phyloP scores from a whole-genome alignment of 2,888 invertebrate genomes.

The Scrobipalpa atriplicella region DNA sequence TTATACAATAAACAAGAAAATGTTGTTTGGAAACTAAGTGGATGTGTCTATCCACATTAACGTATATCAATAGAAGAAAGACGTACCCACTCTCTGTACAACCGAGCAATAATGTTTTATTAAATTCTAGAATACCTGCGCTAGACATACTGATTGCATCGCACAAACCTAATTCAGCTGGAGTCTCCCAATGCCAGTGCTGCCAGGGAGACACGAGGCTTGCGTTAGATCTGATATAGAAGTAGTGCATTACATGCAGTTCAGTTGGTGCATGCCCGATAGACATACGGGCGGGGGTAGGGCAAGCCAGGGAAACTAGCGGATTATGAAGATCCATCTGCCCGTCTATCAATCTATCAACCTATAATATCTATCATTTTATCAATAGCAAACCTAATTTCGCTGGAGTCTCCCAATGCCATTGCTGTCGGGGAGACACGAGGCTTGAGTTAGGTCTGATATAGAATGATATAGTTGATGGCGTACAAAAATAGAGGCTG shows the following conservation, averaged over 20 bases:
- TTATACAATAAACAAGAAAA: too few relatives aligned
- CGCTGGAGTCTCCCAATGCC: slow-evolving; percentile 2
- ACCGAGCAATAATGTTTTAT: not conserved
- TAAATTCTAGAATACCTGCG: slow-evolving; percentile 1
- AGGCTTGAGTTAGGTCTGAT: slow-evolving; percentile 8
- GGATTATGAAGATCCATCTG: not conserved
- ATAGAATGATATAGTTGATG: too few relatives aligned
- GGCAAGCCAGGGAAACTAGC: not conserved
- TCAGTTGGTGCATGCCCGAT: slow-evolving; percentile 20
- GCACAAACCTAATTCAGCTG: slow-evolving; percentile 18
- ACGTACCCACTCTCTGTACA: too few relatives aligned
- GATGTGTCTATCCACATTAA: too few relatives aligned
- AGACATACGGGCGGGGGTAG: slow-evolving; percentile 2
- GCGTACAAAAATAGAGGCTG: too few relatives aligned
- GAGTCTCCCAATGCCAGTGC: not conserved
- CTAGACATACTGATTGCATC: slow-evolving; percentile 17
- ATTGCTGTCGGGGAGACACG: not conserved
- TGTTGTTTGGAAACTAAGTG: too few relatives aligned
- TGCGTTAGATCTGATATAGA: slow-evolving; percentile 10
- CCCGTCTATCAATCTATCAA: too few relatives aligned
- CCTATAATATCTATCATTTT: too few relatives aligned
- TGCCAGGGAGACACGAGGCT: slow-evolving; percentile 4
- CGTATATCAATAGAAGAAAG: too few relatives aligned
- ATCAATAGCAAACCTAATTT: slow-evolving; percentile 19
- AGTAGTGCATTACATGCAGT: slow-evolving; percentile 26